These are phyloP conservation scores for Herpetotheres cachinnans DNA, from an alignment of 2,113 vertebrate species.

Conservation along the genomic window DNA sequence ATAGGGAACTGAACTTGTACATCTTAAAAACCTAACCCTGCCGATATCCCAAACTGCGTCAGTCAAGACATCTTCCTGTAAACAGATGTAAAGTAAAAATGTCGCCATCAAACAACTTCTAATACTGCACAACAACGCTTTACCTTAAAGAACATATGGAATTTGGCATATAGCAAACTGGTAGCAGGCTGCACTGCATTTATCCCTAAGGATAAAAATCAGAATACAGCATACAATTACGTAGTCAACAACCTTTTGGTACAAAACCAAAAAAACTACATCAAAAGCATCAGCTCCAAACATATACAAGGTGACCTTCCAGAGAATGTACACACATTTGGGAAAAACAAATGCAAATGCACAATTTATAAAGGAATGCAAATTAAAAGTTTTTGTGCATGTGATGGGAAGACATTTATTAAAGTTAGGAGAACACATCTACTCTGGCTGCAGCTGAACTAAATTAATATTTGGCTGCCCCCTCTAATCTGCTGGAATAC, in stretches of 20 bases:
- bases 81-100: neutral
- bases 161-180: neutral
- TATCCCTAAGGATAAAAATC: neutral
- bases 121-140: neutral
- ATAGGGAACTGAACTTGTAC: neutral
- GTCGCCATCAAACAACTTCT: neutral
- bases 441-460: conserved; percentile 31
- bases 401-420: conserved; percentile 29
- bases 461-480: conserved; percentile 49
- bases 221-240: neutral
- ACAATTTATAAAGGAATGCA: neutral
- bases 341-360: neutral
- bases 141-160: neutral
- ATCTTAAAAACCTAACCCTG: neutral
- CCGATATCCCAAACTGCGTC: neutral
- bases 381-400: neutral
- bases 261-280: neutral
- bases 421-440: neutral
- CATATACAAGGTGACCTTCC: neutral
- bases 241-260: neutral
- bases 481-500: conserved; percentile 22
- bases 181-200: neutral
- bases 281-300: neutral
- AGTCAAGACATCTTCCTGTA: neutral
- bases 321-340: neutral